A percentile compares a stretch with the other conserved stretches of the same genome.
phyloP scores from a whole-genome alignment of 2,113 vertebrate genomes.

The Sclerurus mexicanus region DNA sequence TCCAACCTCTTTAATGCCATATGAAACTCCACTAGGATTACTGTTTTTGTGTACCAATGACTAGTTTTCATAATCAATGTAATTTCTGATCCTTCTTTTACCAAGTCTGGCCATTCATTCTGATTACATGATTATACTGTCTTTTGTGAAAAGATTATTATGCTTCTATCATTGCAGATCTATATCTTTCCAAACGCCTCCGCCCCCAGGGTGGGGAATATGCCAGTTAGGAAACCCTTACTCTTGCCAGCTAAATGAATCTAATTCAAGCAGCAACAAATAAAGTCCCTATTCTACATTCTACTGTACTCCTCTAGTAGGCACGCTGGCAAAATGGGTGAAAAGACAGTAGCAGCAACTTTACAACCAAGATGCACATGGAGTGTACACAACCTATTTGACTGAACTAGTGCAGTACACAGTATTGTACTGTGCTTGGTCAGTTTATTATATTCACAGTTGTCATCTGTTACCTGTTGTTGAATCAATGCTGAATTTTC shows the following conservation, averaged over 20 bases:
- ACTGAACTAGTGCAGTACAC: background rate
- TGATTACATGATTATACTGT: background rate
- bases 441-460: background rate
- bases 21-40: background rate
- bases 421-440: background rate
- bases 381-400: background rate
- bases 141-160: background rate
- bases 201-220: background rate
- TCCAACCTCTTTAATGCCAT: background rate
- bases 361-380: background rate
- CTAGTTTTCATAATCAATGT: background rate
- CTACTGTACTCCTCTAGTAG: background rate
- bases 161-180: background rate
- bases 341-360: background rate
- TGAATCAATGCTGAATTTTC: conserved; percentile 90
- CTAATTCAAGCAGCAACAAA: background rate
- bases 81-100: background rate
- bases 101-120: background rate
- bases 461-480: conserved; percentile 78
- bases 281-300: background rate
- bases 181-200: background rate
- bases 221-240: background rate
- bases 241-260: background rate
- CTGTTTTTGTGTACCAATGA: background rate
- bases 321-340: background rate